Evolutionary conservation across 1,140 invertebrate genomes (phyloP).

Genomic region (Zaprionus capensis): DNA sequence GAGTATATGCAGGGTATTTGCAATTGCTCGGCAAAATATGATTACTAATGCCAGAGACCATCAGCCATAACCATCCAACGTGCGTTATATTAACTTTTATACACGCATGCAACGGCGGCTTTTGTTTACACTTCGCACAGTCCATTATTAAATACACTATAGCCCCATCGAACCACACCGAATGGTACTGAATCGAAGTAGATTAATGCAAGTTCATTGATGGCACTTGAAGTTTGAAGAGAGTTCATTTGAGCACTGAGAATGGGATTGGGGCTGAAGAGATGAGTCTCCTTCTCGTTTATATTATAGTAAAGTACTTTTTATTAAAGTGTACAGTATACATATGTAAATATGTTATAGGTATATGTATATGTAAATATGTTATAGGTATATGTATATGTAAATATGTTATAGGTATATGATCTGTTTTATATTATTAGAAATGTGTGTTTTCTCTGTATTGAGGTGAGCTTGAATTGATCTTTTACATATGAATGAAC

Average conservation of each 20-base stretch:
- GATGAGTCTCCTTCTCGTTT: too few relatives aligned
- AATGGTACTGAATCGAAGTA: not conserved
- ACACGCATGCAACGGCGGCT: conserved; percentile 35
- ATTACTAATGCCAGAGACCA: conserved; percentile 70
- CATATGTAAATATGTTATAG: too few relatives aligned
- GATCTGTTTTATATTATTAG: too few relatives aligned
- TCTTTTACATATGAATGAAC: too few relatives aligned
- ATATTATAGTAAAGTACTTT: too few relatives aligned
- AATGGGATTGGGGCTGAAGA: too few relatives aligned
- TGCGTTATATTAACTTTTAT: conserved; percentile 74
- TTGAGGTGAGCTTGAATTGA: too few relatives aligned
- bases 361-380: too few relatives aligned
- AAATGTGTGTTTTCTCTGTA: too few relatives aligned
- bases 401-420: too few relatives aligned
- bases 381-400: too few relatives aligned
- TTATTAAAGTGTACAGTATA: too few relatives aligned
- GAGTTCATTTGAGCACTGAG: not conserved
- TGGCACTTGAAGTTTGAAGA: not conserved
- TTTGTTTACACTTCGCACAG: conserved; percentile 52
- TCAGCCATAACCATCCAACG: conserved; percentile 42
- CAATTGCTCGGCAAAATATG: conserved; percentile 72
- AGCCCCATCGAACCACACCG: not conserved
- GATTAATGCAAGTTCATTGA: conserved; percentile 12
- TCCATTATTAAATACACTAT: conserved; percentile 42
- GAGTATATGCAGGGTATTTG: conserved; percentile 51